Evolutionary conservation across 2,113 vertebrate species (phyloP), one percentile per base, ranked within the genome.

Genomic region (Chionis minor): DNA sequence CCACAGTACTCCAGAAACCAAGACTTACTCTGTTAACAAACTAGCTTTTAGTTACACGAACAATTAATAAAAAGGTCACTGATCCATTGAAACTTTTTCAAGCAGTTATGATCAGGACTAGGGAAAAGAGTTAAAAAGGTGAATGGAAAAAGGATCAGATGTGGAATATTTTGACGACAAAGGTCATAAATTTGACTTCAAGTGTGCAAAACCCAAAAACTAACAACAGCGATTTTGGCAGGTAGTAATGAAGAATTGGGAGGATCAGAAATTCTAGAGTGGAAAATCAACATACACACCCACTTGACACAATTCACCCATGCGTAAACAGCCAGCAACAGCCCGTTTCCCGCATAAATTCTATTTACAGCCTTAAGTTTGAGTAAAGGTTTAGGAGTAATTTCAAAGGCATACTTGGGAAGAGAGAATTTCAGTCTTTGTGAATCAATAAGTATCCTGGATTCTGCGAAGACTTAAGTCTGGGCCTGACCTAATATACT

Each of bases 241-340:
- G 71, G 62, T 77, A 82, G 30, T 62, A 73, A 40, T 70, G 84
- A 91, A 91, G 54, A 87, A 65, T 0, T 86, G 73, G 70, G 78
- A 91, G 84, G 73, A 85, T 87, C 78, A 92, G 88, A 97, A 94
- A 77, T 82, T 90, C 54, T 82, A 19, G 83, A 89, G 56, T 79
- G 58, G 61, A 96, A 96, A 89, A 93, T 87, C 81, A 95, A 79
- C 88, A 91, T 33, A 79, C 73, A 85, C 44, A 92, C 81, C 77
- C 73, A 66, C 28, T 63, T 22, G 35, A 72, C 54, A 88, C 82
- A 95, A 94, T 92, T 94, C 85, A 84, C 32, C 52, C 14, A 1
- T 58, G 40, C 72, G 45, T 92, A 72, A 93, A 88, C 14, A 66
- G 79, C 33, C 72, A 90, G 83, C 52, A 92, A 49, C 51, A 66